Evolutionary conservation across 2,888 invertebrate species (phyloP).

Genomic region (Pachycephus smyrnensis): DNA sequence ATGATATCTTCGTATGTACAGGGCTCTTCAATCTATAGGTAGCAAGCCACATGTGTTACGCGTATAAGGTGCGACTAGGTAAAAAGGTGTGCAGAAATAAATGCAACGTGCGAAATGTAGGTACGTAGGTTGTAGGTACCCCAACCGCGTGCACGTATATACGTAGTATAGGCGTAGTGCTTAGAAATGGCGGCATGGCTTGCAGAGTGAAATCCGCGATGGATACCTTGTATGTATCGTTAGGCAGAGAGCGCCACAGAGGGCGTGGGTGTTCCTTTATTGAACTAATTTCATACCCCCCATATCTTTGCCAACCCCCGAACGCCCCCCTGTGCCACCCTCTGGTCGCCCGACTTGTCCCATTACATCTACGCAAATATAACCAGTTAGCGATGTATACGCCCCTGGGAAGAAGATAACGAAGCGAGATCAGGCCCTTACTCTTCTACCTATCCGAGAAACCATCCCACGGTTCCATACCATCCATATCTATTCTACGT

Average conservation of each 20-base stretch:
- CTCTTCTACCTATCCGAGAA: not conserved
- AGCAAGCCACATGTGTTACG: no score
- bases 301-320: constrained; percentile 37
- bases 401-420: constrained; percentile 6
- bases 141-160: no score
- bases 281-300: constrained; percentile 58
- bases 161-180: no score
- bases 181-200: no score
- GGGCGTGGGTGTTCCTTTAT: constrained; percentile 61
- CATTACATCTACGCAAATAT: constrained; percentile 58
- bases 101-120: no score
- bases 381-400: constrained; percentile 46
- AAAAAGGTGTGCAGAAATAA: no score
- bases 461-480: not conserved
- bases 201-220: not conserved
- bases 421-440: constrained; percentile 5
- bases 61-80: no score
- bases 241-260: constrained; percentile 37
- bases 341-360: constrained; percentile 51
- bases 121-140: no score
- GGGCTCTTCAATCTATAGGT: no score
- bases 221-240: constrained; percentile 5
- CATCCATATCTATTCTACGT: not conserved
- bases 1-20: no score
- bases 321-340: constrained; percentile 22